Evolutionary conservation across 2,113 vertebrate species (phyloP), one percentile per base, ranked within the genome.

Genomic region (Amphilophus citrinellus): DNA sequence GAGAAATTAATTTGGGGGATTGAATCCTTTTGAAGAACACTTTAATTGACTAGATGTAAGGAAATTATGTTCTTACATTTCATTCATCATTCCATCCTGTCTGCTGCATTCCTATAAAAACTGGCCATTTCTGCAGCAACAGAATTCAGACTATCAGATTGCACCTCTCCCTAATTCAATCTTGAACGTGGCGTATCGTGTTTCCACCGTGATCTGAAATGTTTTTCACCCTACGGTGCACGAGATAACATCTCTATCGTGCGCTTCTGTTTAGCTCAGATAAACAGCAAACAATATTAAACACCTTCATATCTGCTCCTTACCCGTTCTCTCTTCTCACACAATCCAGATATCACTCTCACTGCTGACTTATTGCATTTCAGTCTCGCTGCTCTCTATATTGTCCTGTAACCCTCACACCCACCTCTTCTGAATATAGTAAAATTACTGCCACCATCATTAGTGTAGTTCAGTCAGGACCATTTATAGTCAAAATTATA

Each of bases 211-310:
- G 65, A 90, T 92, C 88, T 89, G 80, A 89, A 91, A 89, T 82
- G 88, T 82, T 83, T 80, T 82, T 71, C 77, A 62, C 58, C 61
- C 79, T 71, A 18, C 14, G 68, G 79, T 87, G 77, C 59, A 61
- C 0, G 14, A 84, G 93, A 95, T 94, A 93, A 14, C 56, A 91
- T 94, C 92, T 88, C 80, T 78, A 89, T 89, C 86, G 93, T 91
- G 86, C 5, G 24, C 76, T 35, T 86, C 87, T 91, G 90, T 89
- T 91, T 76, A 14, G 81, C 42, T n/a, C 84, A 93, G 90, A 94
- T 95, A 94, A 93, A 94, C 82, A 87, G 87, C 86, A 89, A 91
- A 90, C 88, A 93, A 93, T 94, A 94, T 89, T 89, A 89, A 88
- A 89, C 84, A 93, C 61, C 53, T 79, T 77, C 61, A 1, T 91